Evolutionary conservation across 2,888 invertebrate genomes (phyloP).

Genomic region (Argyresthia albistria): DNA sequence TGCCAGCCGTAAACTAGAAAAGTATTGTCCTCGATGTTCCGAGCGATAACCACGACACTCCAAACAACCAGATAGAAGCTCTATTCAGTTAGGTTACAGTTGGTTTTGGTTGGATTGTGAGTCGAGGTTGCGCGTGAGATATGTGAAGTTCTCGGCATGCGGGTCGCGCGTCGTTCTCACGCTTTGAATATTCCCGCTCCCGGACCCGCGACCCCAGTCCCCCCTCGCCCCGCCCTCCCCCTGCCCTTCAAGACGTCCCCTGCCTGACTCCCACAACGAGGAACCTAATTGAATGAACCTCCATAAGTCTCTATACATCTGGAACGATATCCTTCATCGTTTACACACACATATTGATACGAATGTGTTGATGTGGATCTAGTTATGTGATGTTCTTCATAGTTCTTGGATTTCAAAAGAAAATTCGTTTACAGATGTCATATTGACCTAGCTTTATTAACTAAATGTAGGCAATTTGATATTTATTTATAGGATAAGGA

Average conservation of each 20-base stretch:
- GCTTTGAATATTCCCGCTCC: slow-evolving; percentile 71
- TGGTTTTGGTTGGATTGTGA: slow-evolving; percentile 22
- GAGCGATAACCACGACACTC: slow-evolving; percentile 54
- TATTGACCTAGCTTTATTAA: background rate
- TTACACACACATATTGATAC: background rate
- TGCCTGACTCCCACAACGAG: slow-evolving; percentile 50
- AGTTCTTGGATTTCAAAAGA: background rate
- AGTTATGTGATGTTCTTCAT: background rate
- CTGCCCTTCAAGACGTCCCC: slow-evolving; percentile 63
- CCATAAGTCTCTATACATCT: slow-evolving; percentile 53
- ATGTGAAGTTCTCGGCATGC: slow-evolving; percentile 69
- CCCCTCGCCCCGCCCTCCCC: slow-evolving; percentile 19
- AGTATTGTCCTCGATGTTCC: slow-evolving; percentile 70
- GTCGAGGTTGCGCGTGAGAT: slow-evolving; percentile 70
- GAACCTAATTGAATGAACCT: slow-evolving; percentile 60
- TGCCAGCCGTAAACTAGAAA: slow-evolving; percentile 69
- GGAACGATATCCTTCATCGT: slow-evolving; percentile 19
- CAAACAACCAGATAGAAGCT: slow-evolving; percentile 28
- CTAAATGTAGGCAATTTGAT: background rate
- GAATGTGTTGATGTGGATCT: background rate
- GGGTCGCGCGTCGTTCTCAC: slow-evolving; percentile 68
- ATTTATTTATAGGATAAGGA: no score
- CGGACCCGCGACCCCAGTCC: slow-evolving; percentile 20
- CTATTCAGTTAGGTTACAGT: slow-evolving; percentile 33
- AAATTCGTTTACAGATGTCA: background rate